A percentile compares a stretch with the other conserved stretches of the same genome.
Evolutionary conservation across 2,888 invertebrate genomes (phyloP).

Genomic region (Esperia sulphurella): DNA sequence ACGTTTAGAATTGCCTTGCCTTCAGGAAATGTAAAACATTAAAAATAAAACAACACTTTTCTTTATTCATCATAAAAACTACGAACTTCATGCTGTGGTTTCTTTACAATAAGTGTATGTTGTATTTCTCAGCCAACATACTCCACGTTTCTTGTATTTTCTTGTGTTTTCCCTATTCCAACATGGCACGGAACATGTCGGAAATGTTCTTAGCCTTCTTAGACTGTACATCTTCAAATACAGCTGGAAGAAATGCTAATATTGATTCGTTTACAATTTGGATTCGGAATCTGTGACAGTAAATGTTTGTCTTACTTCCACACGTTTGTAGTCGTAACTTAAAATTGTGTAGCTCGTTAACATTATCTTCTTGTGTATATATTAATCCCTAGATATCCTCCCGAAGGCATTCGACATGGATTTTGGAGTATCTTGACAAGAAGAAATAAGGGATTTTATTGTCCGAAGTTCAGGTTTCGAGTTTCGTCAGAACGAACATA

Average conservation of each 20-base stretch:
- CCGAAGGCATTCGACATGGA: too few relatives aligned
- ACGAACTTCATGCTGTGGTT: neutral
- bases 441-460: too few relatives aligned
- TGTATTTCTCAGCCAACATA: neutral
- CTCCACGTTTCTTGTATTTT: slow-evolving; percentile 11
- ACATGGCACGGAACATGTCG: slow-evolving; percentile 29
- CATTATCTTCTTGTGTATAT: neutral
- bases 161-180: slow-evolving; percentile 22
- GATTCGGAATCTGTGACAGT: slow-evolving; percentile 4
- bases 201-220: slow-evolving; percentile 31
- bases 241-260: slow-evolving; percentile 2
- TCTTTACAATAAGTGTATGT: neutral
- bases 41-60: too few relatives aligned
- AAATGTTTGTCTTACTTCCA: neutral
- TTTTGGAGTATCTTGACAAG: too few relatives aligned
- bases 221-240: slow-evolving; percentile 11
- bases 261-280: slow-evolving; percentile 7
- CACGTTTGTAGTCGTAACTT: neutral
- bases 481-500: too few relatives aligned
- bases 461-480: too few relatives aligned
- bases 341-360: too few relatives aligned
- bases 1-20: too few relatives aligned
- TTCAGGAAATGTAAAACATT: too few relatives aligned
- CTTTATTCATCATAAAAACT: too few relatives aligned
- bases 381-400: too few relatives aligned